A percentile compares a stretch with the other conserved stretches of the same genome.
phyloP scores from a whole-genome alignment of 2,797 vertebrate genomes.

The Kryptolebias ocellatus region DNA sequence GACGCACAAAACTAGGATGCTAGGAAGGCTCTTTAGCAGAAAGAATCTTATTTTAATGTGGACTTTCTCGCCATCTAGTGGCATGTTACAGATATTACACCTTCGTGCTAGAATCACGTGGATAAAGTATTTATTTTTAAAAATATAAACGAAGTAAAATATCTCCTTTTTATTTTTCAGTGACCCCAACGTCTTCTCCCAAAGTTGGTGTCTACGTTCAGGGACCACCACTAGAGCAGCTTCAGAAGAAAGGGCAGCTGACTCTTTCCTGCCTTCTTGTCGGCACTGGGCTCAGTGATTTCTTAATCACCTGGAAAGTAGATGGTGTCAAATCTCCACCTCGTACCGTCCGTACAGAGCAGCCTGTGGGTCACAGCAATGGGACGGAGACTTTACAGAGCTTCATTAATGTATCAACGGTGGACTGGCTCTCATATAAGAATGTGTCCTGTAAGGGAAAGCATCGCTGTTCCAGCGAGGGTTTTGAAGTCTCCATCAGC shows the following conservation, averaged over 20 bases:
- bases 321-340: rapidly evolving
- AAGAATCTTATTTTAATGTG: too few relatives aligned
- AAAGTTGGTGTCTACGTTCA: slow-evolving; percentile 47
- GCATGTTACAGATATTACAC: too few relatives aligned
- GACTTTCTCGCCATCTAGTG: too few relatives aligned
- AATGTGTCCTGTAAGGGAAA: slow-evolving; percentile 70
- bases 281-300: slow-evolving; percentile 45
- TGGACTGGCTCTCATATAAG: slow-evolving; percentile 56
- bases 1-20: too few relatives aligned
- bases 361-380: slow-evolving; percentile 48
- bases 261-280: slow-evolving; percentile 70
- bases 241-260: slow-evolving; percentile 14
- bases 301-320: slow-evolving; percentile 69
- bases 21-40: too few relatives aligned
- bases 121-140: too few relatives aligned
- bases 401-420: slow-evolving; percentile 39
- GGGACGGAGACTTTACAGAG: slow-evolving; percentile 69
- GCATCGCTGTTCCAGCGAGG: slow-evolving; percentile 54
- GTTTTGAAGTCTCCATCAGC: slow-evolving; percentile 35
- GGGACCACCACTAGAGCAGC: slow-evolving; percentile 32
- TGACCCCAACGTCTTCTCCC: slow-evolving; percentile 49
- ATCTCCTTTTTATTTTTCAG: slow-evolving; percentile 37
- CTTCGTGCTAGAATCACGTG: too few relatives aligned
- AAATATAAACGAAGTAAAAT: too few relatives aligned
- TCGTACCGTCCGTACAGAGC: not conserved